These are phyloP conservation scores for Anarhynchus alexandrinus DNA, from an alignment of 2,113 vertebrate species.

Conservation along the genomic window DNA sequence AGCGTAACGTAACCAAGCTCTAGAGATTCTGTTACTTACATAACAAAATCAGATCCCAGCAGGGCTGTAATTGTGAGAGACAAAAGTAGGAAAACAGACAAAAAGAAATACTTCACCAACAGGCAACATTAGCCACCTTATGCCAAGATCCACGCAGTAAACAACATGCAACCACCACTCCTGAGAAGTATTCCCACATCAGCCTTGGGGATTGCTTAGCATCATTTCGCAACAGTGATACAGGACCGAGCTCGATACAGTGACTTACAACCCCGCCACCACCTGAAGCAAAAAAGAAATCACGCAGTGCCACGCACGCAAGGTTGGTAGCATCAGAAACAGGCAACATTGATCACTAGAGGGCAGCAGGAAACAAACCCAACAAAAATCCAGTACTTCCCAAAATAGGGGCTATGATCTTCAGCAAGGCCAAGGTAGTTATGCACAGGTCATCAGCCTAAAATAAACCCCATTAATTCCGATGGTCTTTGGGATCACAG, in stretches of 20 bases:
- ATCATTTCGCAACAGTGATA: neutral
- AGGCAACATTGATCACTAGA: constrained; percentile 21
- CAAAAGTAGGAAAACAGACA: neutral
- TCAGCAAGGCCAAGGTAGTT: neutral
- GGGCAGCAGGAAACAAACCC: constrained; percentile 57
- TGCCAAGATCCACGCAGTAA: neutral
- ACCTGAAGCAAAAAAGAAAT: neutral
- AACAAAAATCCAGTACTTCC: neutral
- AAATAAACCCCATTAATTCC: fast-evolving
- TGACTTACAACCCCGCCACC: neutral
- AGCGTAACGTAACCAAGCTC: neutral
- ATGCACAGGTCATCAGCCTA: neutral
- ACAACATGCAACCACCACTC: neutral
- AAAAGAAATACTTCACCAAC: neutral
- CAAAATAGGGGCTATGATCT: neutral
- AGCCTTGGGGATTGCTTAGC: neutral
- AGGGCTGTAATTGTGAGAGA: neutral
- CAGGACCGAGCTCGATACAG: neutral
- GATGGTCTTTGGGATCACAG: neutral
- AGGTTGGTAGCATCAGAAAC: neutral
- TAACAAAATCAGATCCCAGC: neutral
- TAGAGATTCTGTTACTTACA: neutral
- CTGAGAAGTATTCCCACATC: neutral
- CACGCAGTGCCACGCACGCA: neutral
- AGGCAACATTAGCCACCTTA: neutral